Percentiles rank a stretch among this genome's conserved stretches.
Conservation (phyloP, 2,888 invertebrate genomes). For the Polia nebulosa region DNA sequence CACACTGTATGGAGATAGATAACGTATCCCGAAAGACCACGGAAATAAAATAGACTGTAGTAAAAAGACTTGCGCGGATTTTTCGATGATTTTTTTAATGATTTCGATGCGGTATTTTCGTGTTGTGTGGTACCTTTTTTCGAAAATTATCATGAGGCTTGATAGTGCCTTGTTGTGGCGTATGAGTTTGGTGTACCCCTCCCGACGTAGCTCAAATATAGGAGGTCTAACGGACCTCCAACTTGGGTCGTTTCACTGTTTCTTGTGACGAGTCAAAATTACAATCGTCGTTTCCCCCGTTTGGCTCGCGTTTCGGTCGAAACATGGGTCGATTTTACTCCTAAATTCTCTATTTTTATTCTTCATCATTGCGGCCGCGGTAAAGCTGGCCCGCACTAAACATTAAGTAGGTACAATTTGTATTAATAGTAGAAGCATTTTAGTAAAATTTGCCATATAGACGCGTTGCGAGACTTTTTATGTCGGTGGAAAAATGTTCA, state of each 20-base stretch:
- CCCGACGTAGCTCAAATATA: constrained; percentile 66
- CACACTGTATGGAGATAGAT: constrained; percentile 70
- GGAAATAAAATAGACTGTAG: constrained; percentile 88
- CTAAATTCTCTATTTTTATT: constrained; percentile 57
- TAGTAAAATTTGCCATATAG: constrained; percentile 76
- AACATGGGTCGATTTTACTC: constrained; percentile 54
- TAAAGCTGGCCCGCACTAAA: constrained; percentile 69
- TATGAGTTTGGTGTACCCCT: constrained; percentile 77
- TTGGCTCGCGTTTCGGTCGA: constrained; percentile 64
- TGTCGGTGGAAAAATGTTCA: constrained; percentile 68
- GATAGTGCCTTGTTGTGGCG: constrained; percentile 86
- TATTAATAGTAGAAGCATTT: constrained; percentile 79
- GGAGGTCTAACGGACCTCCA: constrained; percentile 48
- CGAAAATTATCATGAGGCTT: constrained; percentile 82
- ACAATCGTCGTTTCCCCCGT: constrained; percentile 47
- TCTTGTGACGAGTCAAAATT: constrained; percentile 58
- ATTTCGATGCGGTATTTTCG: constrained; percentile 86
- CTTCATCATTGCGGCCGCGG: constrained; percentile 55
- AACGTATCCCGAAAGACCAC: constrained; percentile 88
- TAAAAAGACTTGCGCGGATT: constrained; percentile 89
- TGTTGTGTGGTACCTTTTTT: constrained; percentile 84
- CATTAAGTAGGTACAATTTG: constrained; percentile 86
- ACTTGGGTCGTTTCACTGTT: constrained; percentile 54
- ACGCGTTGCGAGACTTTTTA: constrained; percentile 72
- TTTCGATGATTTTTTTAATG: constrained; percentile 87